Percentiles rank a stretch among this genome's conserved stretches.
phyloP scores from a whole-genome alignment of 2,113 vertebrate genomes.

The Heterotilapia buettikoferi region DNA sequence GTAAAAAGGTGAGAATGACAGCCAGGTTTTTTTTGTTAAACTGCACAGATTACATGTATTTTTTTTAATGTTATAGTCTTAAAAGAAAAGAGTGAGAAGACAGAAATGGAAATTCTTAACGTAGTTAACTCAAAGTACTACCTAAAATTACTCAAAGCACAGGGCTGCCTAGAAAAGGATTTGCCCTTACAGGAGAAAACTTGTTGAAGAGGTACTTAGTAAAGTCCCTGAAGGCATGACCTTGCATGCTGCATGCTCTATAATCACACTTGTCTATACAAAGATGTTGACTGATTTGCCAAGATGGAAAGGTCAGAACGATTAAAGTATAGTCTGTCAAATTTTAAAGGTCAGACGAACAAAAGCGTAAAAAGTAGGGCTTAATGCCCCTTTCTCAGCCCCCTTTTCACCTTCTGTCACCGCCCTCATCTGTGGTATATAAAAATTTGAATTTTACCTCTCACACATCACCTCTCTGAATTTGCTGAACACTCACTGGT shows the following conservation, averaged over 20 bases:
- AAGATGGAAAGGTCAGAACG: not conserved
- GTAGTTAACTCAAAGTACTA: rapidly evolving
- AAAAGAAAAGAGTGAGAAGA: not conserved
- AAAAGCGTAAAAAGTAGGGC: not conserved
- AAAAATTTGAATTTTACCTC: not conserved
- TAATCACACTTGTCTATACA: not conserved
- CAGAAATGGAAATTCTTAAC: not conserved
- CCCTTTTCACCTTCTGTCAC: not conserved
- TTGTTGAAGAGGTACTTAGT: not conserved
- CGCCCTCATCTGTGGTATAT: not conserved
- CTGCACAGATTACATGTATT: not conserved
- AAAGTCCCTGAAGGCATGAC: not conserved
- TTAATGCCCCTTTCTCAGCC: not conserved
- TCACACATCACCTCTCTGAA: not conserved
- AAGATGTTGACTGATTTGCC: not conserved
- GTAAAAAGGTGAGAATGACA: not conserved
- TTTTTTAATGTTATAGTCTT: not conserved
- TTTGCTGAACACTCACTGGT: not conserved
- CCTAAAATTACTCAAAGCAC: not conserved
- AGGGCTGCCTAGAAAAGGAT: not conserved
- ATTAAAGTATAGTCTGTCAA: not conserved
- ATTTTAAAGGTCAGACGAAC: not conserved
- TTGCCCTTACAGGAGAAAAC: not conserved
- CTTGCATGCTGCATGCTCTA: not conserved
- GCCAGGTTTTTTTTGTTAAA: not conserved